These are phyloP conservation scores for Brachionus paranguensis DNA, from an alignment of 1,140 invertebrate species.

Conservation along the genomic window DNA sequence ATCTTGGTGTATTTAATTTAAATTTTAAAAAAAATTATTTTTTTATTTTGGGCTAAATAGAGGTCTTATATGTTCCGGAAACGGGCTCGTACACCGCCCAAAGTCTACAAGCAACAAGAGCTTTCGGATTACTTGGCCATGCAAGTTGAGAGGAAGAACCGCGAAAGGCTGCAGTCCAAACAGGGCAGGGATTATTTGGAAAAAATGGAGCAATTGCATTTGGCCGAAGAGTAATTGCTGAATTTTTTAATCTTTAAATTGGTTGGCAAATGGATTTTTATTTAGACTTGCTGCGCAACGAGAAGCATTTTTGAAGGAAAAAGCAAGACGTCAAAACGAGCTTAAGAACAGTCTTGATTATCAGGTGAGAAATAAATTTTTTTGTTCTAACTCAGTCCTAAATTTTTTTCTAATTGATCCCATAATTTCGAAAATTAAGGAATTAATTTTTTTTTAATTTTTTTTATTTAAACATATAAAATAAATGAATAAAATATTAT, in stretches of 20 bases:
- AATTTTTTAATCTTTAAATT: background rate
- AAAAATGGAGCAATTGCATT: constrained; percentile 35
- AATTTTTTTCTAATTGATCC: no score
- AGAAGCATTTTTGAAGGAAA: constrained; percentile 42
- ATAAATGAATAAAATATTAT: no score
- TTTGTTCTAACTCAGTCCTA: no score
- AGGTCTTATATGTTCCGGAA: constrained; percentile 53
- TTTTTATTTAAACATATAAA: background rate
- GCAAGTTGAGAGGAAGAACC: background rate
- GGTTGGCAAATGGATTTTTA: background rate
- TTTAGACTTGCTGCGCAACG: constrained; percentile 53
- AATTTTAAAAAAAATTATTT: background rate
- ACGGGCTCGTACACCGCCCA: constrained; percentile 52
- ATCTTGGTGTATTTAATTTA: background rate
- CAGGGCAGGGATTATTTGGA: constrained; percentile 22
- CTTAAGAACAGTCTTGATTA: constrained; percentile 2
- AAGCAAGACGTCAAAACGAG: background rate
- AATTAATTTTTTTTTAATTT: background rate
- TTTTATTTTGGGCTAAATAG: constrained; percentile 43
- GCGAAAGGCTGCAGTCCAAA: background rate
- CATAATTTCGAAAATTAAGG: background rate
- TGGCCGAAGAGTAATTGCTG: constrained; percentile 22
- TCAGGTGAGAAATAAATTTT: background rate
- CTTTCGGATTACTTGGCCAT: constrained; percentile 43
- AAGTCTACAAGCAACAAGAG: constrained; percentile 48